Base-by-base conservation (phyloP, 2,113 vertebrate species). In the Tauraco erythrolophus region DNA sequence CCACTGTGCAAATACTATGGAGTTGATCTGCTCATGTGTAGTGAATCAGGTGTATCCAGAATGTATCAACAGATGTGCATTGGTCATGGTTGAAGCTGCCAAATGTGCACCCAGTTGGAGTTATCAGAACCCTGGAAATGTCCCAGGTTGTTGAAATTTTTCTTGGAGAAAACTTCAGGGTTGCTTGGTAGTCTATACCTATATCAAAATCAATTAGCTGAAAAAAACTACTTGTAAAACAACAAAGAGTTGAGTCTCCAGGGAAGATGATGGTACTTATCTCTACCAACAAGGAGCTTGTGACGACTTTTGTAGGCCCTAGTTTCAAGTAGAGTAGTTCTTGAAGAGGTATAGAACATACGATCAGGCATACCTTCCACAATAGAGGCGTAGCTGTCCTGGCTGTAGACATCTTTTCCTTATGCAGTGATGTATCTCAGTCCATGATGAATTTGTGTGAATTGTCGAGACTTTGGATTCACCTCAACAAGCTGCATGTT, bases 361-460 rank as follows among this genome's bases (percentile, higher is more conserved):
- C 9, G 24, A 11, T 57, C 0, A 0, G 1, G 25, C 46, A 39
- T 50, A 60, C 22, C 8, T 25, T 41, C 77, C 14, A 31, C 7
- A 41, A 6, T 1, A 41, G 31, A 22, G 8, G 11, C 10, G 2
- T 35, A 19, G 12, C 14, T 84, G 2, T 64, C 28, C 18, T 60
- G 28, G 3, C 10, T 54, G 12, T 16, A 45, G 22, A 14, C 11
- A 8, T 15, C 8, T 86, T 65, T 74, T 79, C 27, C 11, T 86
- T 57, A 50, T 2, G 28, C 27, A 28, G 1, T 37, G 48, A 9
- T 75, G 2, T 70, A 35, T 76, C 8, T 65, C 10, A 37, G 3
- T 48, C 23, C 14, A 14, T 45, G 21, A 43, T 25, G 33, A 66
- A 23, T 84, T 69, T 19, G 7, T 10, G 3, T 68, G 19, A 70